Evolutionary conservation across 2,888 invertebrate species (phyloP), one percentile per base, ranked within the genome.

Genomic region (Hoplodrina blanda): DNA sequence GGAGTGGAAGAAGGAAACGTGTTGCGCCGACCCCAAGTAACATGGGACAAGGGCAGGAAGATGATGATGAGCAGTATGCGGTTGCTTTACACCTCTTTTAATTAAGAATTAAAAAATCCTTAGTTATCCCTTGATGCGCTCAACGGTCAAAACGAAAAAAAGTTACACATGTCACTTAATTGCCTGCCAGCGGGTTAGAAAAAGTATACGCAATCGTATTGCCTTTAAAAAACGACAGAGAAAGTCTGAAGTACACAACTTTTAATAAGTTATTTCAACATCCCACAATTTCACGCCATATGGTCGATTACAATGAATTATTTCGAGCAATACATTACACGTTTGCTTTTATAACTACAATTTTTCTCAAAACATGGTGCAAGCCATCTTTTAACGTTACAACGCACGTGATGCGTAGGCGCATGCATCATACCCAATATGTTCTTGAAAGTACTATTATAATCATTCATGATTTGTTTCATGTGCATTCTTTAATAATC

Each of bases 371-470:
- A 53, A 57, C 69, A 69, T 75, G 75, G 41, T 62, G 69, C 68
- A 49, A 52, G 7, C 11, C 19, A 57, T 63, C n/a, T 64, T 53
- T n/a, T 17, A 7, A 17, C n/a, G 33, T 62, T 33, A 41, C 8
- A 44, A 25, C 17, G 10, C 13, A 50, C 60, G 20, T 37, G 20
- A 30, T 15, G 65, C 61, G 73, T 62, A 57, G 65, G 53, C 61
- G 64, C 33, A 57, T 60, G 49, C 44, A 57, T 56, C 53, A 62
- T 49, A 53, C 11, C 44, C 49, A 11, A 50, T 37, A 64, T 57
- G 72, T 59, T 76, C 59, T 79, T 79, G 67, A 78, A 66, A 67
- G 50, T 52, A n/a, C 25, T 19, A 65, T 66, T 60, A 73, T 57
- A 69, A 53, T 15, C 19, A n/a, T 30, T 37, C 37, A 57, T n/a